Conservation (phyloP, 2,888 invertebrate species). For the Nematopogon swammerdamellus region DNA sequence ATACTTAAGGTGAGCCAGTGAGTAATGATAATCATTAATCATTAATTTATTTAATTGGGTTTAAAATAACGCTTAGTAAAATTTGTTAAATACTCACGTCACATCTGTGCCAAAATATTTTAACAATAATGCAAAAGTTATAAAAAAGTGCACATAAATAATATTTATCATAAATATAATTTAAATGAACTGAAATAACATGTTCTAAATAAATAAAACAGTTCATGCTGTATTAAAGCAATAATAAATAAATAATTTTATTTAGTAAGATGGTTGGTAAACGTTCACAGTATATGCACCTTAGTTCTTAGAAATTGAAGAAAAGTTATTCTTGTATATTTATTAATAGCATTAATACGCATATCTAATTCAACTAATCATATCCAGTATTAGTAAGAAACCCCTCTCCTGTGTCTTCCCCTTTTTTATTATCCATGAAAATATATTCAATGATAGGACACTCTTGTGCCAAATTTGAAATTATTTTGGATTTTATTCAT, state of each 20-base stretch:
- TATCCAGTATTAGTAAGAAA: slow-evolving; percentile 7
- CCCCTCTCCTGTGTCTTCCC: slow-evolving; percentile 9
- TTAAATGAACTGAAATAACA: slow-evolving; percentile 31
- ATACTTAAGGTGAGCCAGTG: too few species aligned
- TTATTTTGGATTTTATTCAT: slow-evolving; percentile 22
- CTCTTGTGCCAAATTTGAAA: slow-evolving; percentile 48
- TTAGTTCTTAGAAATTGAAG: slow-evolving; percentile 3
- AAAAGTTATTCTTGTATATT: slow-evolving; percentile 1
- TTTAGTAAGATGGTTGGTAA: slow-evolving; percentile 1
- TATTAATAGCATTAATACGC: slow-evolving; percentile 8
- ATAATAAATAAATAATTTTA: slow-evolving; percentile 14
- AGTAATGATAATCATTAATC: too few species aligned
- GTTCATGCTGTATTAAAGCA: slow-evolving; percentile 29
- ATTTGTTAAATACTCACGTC: slow-evolving; percentile 5
- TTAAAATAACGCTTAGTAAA: slow-evolving; percentile 19
- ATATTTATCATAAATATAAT: slow-evolving; percentile 3
- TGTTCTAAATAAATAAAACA: slow-evolving; percentile 42
- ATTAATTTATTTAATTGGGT: too few species aligned
- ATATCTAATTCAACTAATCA: slow-evolving; percentile 14
- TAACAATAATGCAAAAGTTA: slow-evolving; percentile 6
- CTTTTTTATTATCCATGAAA: background rate
- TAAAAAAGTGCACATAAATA: slow-evolving; percentile 6
- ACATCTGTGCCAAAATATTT: slow-evolving; percentile 1
- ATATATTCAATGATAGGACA: background rate
- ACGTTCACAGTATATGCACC: slow-evolving; percentile 5